Base-by-base conservation (phyloP, 2,888 invertebrate genomes). In the Hypercompe scribonia region DNA sequence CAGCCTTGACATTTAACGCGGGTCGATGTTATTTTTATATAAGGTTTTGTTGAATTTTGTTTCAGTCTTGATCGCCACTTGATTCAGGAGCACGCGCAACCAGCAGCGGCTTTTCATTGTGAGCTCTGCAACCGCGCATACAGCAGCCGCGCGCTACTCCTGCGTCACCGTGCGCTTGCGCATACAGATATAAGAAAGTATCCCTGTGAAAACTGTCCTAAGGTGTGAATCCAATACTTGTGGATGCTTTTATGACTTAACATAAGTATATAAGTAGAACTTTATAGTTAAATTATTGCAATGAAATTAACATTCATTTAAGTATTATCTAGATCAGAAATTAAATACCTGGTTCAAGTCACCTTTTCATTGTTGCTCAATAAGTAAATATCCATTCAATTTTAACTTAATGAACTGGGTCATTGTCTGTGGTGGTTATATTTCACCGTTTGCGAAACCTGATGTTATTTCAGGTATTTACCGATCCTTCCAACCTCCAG, bases 401-500 rank as follows among this genome's bases (percentile, higher is more conserved):
- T 85, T 71, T 71, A 81, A 81, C 65, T 78, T 74, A 58, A 74
- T 28, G 66, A 75, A 78, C 79, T 78, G 81, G 84, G 79, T 78
- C 21, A 72, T 73, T 78, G 54, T 74, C 68, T 81, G 36, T 64
- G 79, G 81, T 83, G 84, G 81, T 83, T 78, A 79, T 79, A 64
- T 84, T 88, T 89, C 88, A 90, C 88, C 88, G 87, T 88, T 88
- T 88, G 90, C 94, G 95, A 94, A 94, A 94, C 95, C 95, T 95
- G 95, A 94, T 91, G 94, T 92, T 91, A 92, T 96, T 97, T 92
- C 97, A 98, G 97, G 97, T 98, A 93, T 99, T 99, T 96, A 98
- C 98, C 90, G 99, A 99, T 96, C 98, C 99, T 90, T 98, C 98
- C 96, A 99, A 99, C 96, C 97, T 99, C 86, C 99, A 99, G 96